A percentile compares a stretch with the other conserved stretches of the same genome.
Conservation (phyloP, 2,113 vertebrate genomes). For the Agelaius tricolor region DNA sequence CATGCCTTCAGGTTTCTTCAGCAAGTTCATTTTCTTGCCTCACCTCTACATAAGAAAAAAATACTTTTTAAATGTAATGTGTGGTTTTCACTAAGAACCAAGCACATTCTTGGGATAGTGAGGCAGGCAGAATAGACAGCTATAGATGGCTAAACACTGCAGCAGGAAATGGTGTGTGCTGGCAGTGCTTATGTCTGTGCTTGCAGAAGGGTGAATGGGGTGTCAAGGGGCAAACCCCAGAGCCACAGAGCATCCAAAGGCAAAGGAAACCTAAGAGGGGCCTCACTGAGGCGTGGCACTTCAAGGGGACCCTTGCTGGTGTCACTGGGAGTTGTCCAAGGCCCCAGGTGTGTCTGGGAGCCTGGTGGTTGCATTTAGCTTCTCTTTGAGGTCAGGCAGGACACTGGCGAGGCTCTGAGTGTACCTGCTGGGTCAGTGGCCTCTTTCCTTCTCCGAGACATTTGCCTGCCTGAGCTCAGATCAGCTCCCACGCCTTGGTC, state of each 20-base stretch:
- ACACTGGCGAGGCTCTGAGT: background rate
- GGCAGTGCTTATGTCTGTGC: background rate
- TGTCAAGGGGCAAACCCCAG: background rate
- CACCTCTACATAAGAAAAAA: background rate
- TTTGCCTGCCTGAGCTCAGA: background rate
- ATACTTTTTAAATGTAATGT: background rate
- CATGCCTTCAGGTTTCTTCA: background rate
- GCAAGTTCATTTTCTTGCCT: background rate
- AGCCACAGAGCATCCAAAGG: background rate
- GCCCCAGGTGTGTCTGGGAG: background rate
- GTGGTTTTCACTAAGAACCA: background rate
- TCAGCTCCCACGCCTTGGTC: background rate
- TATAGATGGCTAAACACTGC: background rate
- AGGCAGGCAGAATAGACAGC: background rate
- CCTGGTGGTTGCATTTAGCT: background rate
- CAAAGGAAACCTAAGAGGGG: background rate
- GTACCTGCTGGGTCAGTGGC: background rate
- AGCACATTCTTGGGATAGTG: background rate
- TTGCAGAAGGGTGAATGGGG: background rate
- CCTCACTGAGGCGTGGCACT: background rate
- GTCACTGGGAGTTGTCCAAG: background rate
- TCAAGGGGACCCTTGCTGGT: background rate
- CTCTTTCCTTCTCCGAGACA: fast-evolving
- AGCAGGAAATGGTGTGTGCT: background rate
- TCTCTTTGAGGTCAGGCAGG: background rate